A percentile compares a stretch with the other conserved stretches of the same genome.
Conservation (phyloP, 2,797 vertebrate genomes). For the Tamandua tetradactyla region DNA sequence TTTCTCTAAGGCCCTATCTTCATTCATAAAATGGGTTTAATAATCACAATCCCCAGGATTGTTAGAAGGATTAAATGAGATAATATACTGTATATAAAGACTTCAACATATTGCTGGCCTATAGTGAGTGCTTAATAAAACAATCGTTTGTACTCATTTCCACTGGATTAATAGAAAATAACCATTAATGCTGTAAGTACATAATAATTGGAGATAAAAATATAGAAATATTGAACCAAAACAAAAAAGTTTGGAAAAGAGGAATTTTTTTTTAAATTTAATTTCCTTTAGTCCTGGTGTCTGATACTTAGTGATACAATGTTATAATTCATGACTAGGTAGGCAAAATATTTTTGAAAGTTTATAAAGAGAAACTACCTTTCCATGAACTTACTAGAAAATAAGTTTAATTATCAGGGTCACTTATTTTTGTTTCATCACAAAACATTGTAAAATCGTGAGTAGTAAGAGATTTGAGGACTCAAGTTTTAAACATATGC, state of each 20-base stretch:
- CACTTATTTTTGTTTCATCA: background rate
- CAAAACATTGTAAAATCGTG: background rate
- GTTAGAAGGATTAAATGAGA: background rate
- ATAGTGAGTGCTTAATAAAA: background rate
- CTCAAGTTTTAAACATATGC: background rate
- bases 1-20: slow-evolving; percentile 6
- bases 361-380: slow-evolving; percentile 2
- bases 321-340: background rate
- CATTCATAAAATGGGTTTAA: background rate
- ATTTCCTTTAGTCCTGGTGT: slow-evolving; percentile 1
- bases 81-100: background rate
- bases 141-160: background rate
- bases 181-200: background rate
- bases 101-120: background rate
- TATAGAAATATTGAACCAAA: background rate
- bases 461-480: background rate
- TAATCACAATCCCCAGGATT: background rate
- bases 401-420: background rate
- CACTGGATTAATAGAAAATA: background rate
- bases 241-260: background rate
- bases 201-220: background rate
- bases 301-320: background rate
- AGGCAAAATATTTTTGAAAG: slow-evolving; percentile 35
- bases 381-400: background rate
- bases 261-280: background rate